phyloP scores from a whole-genome alignment of 2,888 invertebrate species.

The Papilio demoleus region DNA sequence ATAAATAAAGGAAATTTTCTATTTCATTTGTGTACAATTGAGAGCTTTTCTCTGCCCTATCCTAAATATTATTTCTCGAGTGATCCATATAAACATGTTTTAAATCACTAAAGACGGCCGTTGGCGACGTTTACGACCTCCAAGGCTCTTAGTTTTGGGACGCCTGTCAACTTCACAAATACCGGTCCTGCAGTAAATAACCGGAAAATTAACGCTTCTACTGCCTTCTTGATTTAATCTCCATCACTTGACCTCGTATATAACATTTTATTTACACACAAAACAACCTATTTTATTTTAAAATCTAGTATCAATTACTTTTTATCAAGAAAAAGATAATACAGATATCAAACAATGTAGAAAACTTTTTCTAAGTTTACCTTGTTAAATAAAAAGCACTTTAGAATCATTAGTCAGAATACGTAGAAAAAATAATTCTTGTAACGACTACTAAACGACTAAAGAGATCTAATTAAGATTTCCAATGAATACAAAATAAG shows the following conservation, averaged over 20 bases:
- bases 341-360: too few species aligned
- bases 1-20: too few species aligned
- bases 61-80: slow-evolving; percentile 69
- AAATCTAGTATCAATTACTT: not conserved
- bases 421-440: not conserved
- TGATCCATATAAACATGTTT: slow-evolving; percentile 81
- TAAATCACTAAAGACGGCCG: slow-evolving; percentile 82
- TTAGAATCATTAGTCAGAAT: too few species aligned
- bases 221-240: slow-evolving; percentile 54
- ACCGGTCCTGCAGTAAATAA: slow-evolving; percentile 68
- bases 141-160: slow-evolving; percentile 75
- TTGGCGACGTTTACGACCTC: slow-evolving; percentile 79
- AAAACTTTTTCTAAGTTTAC: too few species aligned
- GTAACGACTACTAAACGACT: not conserved
- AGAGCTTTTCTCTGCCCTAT: not conserved
- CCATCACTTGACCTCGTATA: slow-evolving; percentile 42
- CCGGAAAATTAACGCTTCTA: slow-evolving; percentile 63
- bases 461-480: not conserved
- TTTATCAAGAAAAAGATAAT: too few species aligned
- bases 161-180: slow-evolving; percentile 58
- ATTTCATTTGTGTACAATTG: not conserved
- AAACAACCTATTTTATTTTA: not conserved
- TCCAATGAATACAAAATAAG: not conserved
- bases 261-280: not conserved
- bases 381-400: too few species aligned